phyloP scores from a whole-genome alignment of 2,888 invertebrate species.

The Oeneis ivallda region DNA sequence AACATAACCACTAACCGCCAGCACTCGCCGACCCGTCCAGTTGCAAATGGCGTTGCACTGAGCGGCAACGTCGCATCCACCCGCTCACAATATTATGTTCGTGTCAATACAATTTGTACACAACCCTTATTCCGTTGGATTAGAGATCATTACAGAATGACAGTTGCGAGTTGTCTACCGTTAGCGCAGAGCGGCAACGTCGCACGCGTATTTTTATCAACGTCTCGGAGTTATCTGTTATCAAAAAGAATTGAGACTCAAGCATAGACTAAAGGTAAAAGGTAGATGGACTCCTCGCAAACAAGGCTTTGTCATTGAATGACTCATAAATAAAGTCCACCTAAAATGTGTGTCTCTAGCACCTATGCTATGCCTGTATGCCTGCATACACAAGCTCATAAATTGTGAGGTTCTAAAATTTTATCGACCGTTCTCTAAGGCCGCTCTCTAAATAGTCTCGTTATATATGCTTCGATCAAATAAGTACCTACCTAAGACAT shows the following conservation, averaged over 20 bases:
- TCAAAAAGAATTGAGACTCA: constrained; percentile 37
- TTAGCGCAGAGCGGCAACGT: constrained; percentile 57
- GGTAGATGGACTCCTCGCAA: background rate
- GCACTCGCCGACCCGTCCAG: constrained; percentile 50
- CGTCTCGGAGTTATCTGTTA: constrained; percentile 57
- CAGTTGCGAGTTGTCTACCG: constrained; percentile 1
- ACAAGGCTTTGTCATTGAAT: background rate
- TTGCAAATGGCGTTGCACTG: constrained; percentile 69
- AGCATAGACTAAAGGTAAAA: background rate
- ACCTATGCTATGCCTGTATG: too few relatives aligned
- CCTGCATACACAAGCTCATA: too few relatives aligned
- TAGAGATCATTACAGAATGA: constrained; percentile 15
- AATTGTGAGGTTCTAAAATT: too few relatives aligned
- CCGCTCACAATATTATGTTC: constrained; percentile 54
- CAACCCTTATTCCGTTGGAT: background rate
- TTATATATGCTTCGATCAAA: too few relatives aligned
- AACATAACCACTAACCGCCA: constrained; percentile 39
- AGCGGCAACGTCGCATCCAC: constrained; percentile 63
- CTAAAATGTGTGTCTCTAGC: too few relatives aligned
- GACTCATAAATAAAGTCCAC: too few relatives aligned
- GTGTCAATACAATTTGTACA: constrained; percentile 29
- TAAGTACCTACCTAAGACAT: too few relatives aligned
- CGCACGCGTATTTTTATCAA: constrained; percentile 73
- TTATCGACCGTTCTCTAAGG: too few relatives aligned
- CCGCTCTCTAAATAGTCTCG: too few relatives aligned